These are phyloP conservation scores for Mugil cephalus DNA, from an alignment of 2,113 vertebrate genomes.

Conservation along the genomic window DNA sequence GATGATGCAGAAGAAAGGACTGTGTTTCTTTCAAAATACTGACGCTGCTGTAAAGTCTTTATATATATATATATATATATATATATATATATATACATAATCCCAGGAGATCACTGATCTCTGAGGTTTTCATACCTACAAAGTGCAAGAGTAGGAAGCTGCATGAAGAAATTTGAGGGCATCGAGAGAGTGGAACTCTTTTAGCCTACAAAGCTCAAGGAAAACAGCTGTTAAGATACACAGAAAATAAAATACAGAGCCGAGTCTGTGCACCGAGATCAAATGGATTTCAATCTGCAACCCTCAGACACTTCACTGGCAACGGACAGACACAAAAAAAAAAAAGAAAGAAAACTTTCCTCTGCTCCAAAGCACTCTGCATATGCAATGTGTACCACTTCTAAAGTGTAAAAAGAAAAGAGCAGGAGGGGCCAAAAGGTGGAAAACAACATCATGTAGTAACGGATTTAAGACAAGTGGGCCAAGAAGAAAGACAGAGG, in stretches of 20 bases:
- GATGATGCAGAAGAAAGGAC: conserved; percentile 22
- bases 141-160: conserved; percentile 33
- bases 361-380: neutral
- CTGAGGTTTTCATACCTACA: conserved; percentile 36
- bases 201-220: conserved; percentile 24
- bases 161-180: conserved; percentile 19
- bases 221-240: conserved; percentile 51
- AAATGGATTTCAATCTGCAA: conserved; percentile 44
- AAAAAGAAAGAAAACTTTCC: too few relatives aligned
- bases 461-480: conserved; percentile 7
- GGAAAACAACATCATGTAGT: conserved; percentile 14
- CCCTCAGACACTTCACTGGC: conserved; percentile 14
- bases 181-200: conserved; percentile 17
- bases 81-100: conserved; percentile 27
- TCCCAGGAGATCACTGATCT: conserved; percentile 22
- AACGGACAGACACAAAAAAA: conserved; percentile 4
- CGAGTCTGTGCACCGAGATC: conserved; percentile 24
- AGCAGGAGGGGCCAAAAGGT: too few relatives aligned
- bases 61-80: conserved; percentile 27
- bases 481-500: conserved; percentile 14
- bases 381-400: neutral
- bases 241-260: conserved; percentile 47
- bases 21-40: conserved; percentile 19
- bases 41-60: conserved; percentile 14
- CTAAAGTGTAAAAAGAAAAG: conserved; percentile 18